These are phyloP conservation scores for Sparidentex hasta DNA, from an alignment of 2,797 vertebrate genomes.

Conservation along the genomic window DNA sequence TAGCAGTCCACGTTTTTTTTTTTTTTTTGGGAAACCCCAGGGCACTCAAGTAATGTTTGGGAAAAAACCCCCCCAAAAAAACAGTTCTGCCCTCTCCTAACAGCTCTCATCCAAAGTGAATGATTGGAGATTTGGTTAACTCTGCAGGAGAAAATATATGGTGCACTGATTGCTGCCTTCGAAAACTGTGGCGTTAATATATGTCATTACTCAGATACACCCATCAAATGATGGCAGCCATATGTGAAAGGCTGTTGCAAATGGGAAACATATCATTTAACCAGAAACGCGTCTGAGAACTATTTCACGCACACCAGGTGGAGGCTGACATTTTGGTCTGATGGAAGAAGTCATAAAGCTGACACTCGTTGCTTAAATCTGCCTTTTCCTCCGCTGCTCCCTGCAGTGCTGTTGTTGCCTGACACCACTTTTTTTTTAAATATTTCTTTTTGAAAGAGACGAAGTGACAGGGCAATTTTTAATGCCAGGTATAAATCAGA, in stretches of 20 bases:
- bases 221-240: neutral
- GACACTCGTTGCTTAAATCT: conserved; percentile 26
- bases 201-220: neutral
- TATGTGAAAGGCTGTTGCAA: neutral
- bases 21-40: too few relatives aligned
- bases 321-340: conserved; percentile 30
- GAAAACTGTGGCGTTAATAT: neutral
- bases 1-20: too few relatives aligned
- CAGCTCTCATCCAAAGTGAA: neutral
- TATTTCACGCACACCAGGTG: conserved; percentile 19
- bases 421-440: neutral
- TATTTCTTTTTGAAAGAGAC: neutral
- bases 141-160: neutral
- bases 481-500: conserved; percentile 5
- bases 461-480: neutral
- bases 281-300: conserved; percentile 3
- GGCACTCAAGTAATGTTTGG: too few relatives aligned
- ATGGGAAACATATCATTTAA: conserved; percentile 29
- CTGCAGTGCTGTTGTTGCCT: neutral
- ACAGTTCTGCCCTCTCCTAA: neutral
- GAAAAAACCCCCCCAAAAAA: neutral
- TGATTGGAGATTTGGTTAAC: neutral
- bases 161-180: neutral
- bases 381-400: conserved; percentile 1
- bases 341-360: conserved; percentile 23